phyloP scores from a whole-genome alignment of 2,888 invertebrate species.

The Thereva unica region DNA sequence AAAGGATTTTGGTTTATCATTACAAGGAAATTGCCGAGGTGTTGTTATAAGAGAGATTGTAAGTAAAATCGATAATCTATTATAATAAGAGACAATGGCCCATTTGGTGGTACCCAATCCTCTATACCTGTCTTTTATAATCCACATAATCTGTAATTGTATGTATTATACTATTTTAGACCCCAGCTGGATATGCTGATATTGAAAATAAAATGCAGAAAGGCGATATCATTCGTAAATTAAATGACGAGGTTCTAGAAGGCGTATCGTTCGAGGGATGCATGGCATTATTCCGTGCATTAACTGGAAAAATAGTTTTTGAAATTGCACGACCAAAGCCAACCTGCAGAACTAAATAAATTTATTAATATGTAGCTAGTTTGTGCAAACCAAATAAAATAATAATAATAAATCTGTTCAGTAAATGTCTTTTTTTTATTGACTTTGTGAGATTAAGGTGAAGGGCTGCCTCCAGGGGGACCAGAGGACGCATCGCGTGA shows the following conservation, averaged over 20 bases:
- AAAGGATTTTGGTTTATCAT: constrained; percentile 84
- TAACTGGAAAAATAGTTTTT: constrained; percentile 78
- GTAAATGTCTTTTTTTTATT: too few species aligned
- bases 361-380: too few species aligned
- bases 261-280: constrained; percentile 80
- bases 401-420: too few species aligned
- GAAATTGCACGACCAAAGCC: constrained; percentile 86
- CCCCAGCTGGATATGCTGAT: constrained; percentile 85
- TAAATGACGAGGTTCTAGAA: constrained; percentile 85
- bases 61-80: constrained; percentile 52
- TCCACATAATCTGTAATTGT: neutral
- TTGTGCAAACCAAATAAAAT: too few species aligned
- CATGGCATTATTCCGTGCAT: constrained; percentile 86
- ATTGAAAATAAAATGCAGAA: constrained; percentile 86
- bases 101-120: constrained; percentile 47
- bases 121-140: constrained; percentile 25
- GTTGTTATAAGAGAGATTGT: constrained; percentile 94
- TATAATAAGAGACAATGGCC: constrained; percentile 24
- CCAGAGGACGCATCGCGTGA: too few species aligned
- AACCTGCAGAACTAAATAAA: constrained; percentile 41
- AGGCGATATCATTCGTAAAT: constrained; percentile 87
- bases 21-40: constrained; percentile 79
- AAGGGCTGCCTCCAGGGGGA: too few species aligned
- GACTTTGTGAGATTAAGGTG: too few species aligned
- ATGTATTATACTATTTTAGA: constrained; percentile 60